Conservation (phyloP, 1,140 invertebrate genomes). For the Drosophila punjabiensis region DNA sequence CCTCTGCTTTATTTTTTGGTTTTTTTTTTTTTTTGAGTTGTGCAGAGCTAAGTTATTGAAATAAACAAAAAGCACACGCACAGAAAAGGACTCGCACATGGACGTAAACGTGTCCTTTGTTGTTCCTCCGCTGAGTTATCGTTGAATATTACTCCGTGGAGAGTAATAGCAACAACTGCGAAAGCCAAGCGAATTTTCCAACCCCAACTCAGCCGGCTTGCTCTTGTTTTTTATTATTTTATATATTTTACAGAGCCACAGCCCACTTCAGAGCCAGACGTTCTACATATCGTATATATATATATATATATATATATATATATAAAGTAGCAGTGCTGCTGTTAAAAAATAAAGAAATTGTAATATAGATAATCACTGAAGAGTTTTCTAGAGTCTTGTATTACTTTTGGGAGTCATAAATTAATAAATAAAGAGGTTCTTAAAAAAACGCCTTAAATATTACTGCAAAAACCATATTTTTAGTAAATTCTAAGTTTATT, state of each 20-base stretch:
- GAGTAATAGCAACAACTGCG: constrained; percentile 68
- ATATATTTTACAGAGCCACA: constrained; percentile 8
- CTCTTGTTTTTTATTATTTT: constrained; percentile 4
- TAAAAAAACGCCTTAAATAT: background rate
- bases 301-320: background rate
- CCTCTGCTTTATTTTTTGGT: background rate
- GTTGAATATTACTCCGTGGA: constrained; percentile 78
- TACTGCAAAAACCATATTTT: background rate
- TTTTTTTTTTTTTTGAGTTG: constrained; percentile 2
- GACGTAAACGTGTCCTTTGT: constrained; percentile 53
- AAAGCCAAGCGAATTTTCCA: constrained; percentile 34
- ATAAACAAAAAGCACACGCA: constrained; percentile 63
- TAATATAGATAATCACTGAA: background rate
- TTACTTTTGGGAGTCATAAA: no score
- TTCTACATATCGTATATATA: constrained; percentile 40
- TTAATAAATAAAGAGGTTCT: background rate
- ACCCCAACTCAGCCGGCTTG: constrained; percentile 4
- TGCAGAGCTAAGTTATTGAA: constrained; percentile 70
- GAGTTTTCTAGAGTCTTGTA: background rate
- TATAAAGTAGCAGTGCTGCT: background rate
- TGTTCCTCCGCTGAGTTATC: constrained; percentile 66
- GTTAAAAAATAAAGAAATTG: background rate
- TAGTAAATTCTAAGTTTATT: no score
- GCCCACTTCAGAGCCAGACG: constrained; percentile 38
- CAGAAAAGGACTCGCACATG: constrained; percentile 9